Conservation (phyloP, 2,113 vertebrate species). For the Scomber scombrus region DNA sequence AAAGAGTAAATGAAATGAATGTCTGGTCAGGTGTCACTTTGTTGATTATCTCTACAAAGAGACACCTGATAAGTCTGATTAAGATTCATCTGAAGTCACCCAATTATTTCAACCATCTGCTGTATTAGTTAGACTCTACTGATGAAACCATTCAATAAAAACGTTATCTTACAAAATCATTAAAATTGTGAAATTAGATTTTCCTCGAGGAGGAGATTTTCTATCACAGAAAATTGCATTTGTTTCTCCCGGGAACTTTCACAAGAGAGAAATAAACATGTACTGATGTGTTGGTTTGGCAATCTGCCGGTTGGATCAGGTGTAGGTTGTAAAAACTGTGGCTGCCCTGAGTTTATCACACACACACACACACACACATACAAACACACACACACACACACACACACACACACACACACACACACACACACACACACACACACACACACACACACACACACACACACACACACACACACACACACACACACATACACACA, state of each 20-base stretch:
- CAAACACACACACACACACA: too few relatives aligned
- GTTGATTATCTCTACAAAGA: background rate
- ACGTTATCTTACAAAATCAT: slow-evolving; percentile 30
- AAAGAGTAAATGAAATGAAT: too few relatives aligned
- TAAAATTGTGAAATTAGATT: slow-evolving; percentile 25
- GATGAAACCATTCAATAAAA: background rate
- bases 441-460: background rate
- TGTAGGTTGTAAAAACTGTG: slow-evolving; percentile 48
- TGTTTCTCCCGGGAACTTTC: slow-evolving; percentile 15
- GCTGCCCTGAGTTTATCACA: background rate
- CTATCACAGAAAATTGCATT: slow-evolving; percentile 47
- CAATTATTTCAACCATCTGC: background rate
- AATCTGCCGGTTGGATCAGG: slow-evolving; percentile 45
- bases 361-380: background rate
- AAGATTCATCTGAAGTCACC: background rate
- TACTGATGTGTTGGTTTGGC: slow-evolving; percentile 35
- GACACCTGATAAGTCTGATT: background rate
- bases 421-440: background rate
- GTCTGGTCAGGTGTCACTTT: background rate
- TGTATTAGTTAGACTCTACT: background rate
- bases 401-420: background rate
- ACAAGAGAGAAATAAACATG: background rate
- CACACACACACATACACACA: background rate
- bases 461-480: background rate
- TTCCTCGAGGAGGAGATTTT: slow-evolving; percentile 28